Conservation (phyloP, 2,113 vertebrate genomes). For the Epinephelus moara region DNA sequence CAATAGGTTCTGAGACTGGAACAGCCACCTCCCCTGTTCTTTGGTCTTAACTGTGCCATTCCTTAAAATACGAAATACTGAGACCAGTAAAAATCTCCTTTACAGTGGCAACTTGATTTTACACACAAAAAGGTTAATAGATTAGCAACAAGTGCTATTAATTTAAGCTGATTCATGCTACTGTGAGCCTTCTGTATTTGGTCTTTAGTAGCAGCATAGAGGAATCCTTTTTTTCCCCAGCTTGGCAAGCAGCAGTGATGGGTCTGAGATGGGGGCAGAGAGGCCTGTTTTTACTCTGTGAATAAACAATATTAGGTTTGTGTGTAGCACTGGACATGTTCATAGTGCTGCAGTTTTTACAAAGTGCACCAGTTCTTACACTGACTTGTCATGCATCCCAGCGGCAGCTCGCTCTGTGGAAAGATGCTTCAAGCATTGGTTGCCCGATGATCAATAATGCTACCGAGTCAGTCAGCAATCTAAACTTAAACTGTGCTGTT, state of each 20-base stretch:
- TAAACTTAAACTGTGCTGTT: background rate
- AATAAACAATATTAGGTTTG: background rate
- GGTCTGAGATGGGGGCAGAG: background rate
- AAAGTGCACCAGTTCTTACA: background rate
- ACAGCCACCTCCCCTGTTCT: no score
- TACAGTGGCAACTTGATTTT: conserved; percentile 10
- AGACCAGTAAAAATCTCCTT: conserved; percentile 28
- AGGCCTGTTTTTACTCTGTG: background rate
- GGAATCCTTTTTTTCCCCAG: background rate
- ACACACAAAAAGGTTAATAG: background rate
- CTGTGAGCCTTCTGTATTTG: background rate
- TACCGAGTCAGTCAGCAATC: background rate
- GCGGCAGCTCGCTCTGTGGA: background rate
- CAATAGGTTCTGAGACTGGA: no score
- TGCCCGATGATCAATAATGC: background rate
- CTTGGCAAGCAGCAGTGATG: background rate
- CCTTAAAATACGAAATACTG: conserved; percentile 35
- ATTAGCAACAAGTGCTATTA: conserved; percentile 6
- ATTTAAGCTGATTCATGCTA: background rate
- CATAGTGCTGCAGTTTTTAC: background rate
- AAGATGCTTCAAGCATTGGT: background rate
- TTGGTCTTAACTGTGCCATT: conserved; percentile 10
- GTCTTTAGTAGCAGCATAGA: background rate
- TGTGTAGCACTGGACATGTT: background rate
- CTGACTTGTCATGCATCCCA: background rate